Evolutionary conservation across 2,888 invertebrate species (phyloP), one percentile per base, ranked within the genome.

Genomic region (Alentia gelatinosa): DNA sequence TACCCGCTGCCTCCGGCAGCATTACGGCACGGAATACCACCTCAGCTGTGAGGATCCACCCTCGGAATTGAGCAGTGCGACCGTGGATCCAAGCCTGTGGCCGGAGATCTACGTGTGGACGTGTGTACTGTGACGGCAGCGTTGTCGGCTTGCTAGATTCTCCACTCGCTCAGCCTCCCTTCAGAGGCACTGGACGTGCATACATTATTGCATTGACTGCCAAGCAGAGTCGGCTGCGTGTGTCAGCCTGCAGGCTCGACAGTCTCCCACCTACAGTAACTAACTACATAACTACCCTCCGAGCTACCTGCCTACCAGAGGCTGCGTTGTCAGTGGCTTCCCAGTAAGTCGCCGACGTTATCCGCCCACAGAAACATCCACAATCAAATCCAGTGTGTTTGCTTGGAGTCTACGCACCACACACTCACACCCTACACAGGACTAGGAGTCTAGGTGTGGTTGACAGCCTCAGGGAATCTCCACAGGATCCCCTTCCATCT

Each of bases 161-260:
- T 56, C 12, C 56, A n/a, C 56, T n/a, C 56, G 12, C 30, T 33
- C 74, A 74, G 74, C 74, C 74, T 74, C 74, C 74, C n/a, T 26
- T 33, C 7, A 15, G 30, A 74, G 74, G 74, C 74, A 74, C 74
- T 33, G 74, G 30, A 15, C 74, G 74, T 74, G 74, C 74, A 74
- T 74, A 74, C 74, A 79, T 79, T 39, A 79, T n/a, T 68, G 39
- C 37, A 19, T 39, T 79, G 79, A 39, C 37, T 37, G 79, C 79
- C 79, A 79, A 39, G 79, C 79, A 23, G 35, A 79, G 19, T 12
- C 37, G 37, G 79, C 68, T 68, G 68, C 12, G 79, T 19, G 37
- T 37, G 39, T 39, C 79, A 35, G 56, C 56, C 56, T n/a, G 56
- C 56, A 56, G 56, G 56, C 19, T n/a, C n/a, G n/a, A n/a, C n/a